Base-by-base conservation (phyloP, 2,113 vertebrate species). In the Calyptommatus sinebrachiatus region DNA sequence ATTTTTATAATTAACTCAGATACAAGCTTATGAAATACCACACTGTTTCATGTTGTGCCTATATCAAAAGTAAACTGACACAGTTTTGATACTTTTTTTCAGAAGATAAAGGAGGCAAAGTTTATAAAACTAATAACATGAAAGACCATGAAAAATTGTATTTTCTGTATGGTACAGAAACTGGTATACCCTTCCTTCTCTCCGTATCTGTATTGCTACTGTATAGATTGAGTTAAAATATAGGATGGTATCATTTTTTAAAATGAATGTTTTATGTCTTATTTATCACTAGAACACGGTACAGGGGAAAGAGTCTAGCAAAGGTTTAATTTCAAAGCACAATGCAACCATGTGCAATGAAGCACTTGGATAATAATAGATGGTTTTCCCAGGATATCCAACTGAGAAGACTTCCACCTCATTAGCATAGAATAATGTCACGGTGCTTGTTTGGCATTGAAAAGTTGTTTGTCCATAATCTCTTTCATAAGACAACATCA, bases 371-470 rank as follows among this genome's bases (percentile, higher is more conserved):
- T 87, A 91, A 91, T 88, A 86, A 92, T 88, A 86, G 85, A 81
- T 92, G 89, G 78, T 88, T 92, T 93, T 90, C 92, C 92, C 91
- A 93, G 84, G 90, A 90, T 86, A 89, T 88, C 91, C 91, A 91
- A 85, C 88, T 78, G 90, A 68, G 90, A 88, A 82, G 1, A 2
- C 79, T 90, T 92, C 89, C 87, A 88, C 85, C 71, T 90, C 73
- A 7, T 91, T 92, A 91, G 82, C 83, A 76, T 0, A 0, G 71
- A 7, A 90, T 48, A 92, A 91, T 88, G 76, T 73, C 0, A 0
- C 66, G 68, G 85, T 89, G 91, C 91, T 90, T 90, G 87, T 78
- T 80, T 6, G 1, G 86, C 21, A 79, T 76, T 75, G 85, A 80
- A 22, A 77, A 78, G 74, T 73, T 83, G 41, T 83, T 57, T 63